Conservation (phyloP, 1,140 invertebrate genomes). For the Rhizoglyphus robini region DNA sequence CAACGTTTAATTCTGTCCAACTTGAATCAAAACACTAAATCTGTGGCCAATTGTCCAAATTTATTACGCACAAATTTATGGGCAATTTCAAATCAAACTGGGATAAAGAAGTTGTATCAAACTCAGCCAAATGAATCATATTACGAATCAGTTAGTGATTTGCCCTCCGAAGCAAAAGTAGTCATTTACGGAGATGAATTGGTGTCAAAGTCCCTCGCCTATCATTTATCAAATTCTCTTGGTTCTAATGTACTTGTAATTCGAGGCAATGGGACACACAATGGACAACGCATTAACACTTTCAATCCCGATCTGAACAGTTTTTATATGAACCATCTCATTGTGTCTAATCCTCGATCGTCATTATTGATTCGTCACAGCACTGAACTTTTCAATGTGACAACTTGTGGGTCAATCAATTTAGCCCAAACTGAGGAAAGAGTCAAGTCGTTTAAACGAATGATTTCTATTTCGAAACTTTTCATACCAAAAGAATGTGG, state of each 20-base stretch:
- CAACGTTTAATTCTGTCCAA: too few relatives aligned
- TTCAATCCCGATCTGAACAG: background rate
- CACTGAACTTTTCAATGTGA: conserved; percentile 6
- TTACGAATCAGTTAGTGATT: background rate
- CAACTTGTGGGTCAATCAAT: conserved; percentile 10
- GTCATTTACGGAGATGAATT: conserved; percentile 16
- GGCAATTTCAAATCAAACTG: too few relatives aligned
- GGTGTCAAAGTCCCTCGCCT: conserved; percentile 2
- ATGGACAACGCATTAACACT: background rate
- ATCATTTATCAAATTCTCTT: background rate
- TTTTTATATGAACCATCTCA: conserved; percentile 10
- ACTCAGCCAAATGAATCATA: background rate
- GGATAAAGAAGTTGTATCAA: too few relatives aligned
- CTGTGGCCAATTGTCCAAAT: too few relatives aligned
- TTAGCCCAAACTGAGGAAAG: conserved; percentile 14
- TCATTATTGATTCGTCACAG: conserved; percentile 15
- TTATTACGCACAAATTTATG: too few relatives aligned
- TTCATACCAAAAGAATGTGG: conserved; percentile 12
- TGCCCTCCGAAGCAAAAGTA: background rate
- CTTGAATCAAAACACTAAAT: too few relatives aligned
- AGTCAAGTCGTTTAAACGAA: conserved; percentile 15
- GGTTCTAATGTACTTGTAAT: conserved; percentile 3
- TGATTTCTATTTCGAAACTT: conserved; percentile 12
- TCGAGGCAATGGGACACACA: background rate
- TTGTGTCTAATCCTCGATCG: conserved; percentile 10